A percentile compares a stretch with the other conserved stretches of the same genome.
Evolutionary conservation across 2,888 invertebrate species (phyloP).

Genomic region (Zelleria hepariella): DNA sequence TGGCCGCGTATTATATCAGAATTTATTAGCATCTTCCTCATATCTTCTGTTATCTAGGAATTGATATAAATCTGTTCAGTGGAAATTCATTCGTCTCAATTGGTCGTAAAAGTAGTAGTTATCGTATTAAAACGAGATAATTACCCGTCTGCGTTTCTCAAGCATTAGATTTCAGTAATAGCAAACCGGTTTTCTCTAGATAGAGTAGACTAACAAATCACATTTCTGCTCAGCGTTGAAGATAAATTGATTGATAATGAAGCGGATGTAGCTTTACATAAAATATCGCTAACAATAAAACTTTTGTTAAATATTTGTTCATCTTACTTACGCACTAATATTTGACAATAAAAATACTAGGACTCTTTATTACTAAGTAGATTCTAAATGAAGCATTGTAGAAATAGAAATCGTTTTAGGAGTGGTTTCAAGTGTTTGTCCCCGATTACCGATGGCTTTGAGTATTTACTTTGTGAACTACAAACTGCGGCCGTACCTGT

Average conservation of each 20-base stretch:
- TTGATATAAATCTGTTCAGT: background rate
- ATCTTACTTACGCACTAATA: background rate
- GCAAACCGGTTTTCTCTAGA: background rate
- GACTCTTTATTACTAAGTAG: background rate
- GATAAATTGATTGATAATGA: background rate
- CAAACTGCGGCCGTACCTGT: background rate
- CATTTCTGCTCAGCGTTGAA: background rate
- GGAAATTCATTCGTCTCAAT: background rate
- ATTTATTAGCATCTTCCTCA: background rate
- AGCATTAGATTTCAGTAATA: background rate
- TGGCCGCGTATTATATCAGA: background rate
- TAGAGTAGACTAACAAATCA: background rate
- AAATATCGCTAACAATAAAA: background rate
- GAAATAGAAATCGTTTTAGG: slow-evolving; percentile 1
- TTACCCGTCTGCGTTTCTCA: background rate
- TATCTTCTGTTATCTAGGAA: background rate
- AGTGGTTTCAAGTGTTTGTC: background rate
- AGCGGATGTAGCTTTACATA: background rate
- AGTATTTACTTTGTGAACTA: slow-evolving; percentile 1
- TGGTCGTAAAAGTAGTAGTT: background rate
- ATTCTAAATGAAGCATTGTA: background rate
- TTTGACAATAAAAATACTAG: background rate
- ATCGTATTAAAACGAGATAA: background rate
- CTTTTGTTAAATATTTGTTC: background rate
- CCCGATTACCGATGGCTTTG: background rate